Base-by-base conservation (phyloP, 2,797 vertebrate species). In the Siniperca undulata region DNA sequence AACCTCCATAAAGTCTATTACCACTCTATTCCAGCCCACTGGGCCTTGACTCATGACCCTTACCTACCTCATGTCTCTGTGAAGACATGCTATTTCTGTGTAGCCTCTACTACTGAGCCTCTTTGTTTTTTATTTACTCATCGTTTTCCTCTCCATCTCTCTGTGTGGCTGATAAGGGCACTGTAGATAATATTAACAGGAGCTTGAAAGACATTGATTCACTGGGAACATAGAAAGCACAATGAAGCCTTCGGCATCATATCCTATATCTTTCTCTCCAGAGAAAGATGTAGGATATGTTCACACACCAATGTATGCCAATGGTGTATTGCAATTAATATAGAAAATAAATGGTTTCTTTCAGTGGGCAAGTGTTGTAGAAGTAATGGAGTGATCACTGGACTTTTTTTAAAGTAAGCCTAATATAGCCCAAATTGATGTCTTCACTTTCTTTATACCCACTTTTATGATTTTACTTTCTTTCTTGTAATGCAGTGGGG, bases 21-120 rank as follows among this genome's bases (percentile, higher is more conserved):
- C 77, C n/a, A 48, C 74, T 72, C 46, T 60, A 9, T 80, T 77
- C 80, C 58, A 60, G 86, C 82, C 58, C 44, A 22, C 62, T 40
- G 27, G 72, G 48, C 83, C 88, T 86, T 90, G 89, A 88, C 86
- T 81, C 46, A 19, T 90, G 80, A 80, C 87, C 83, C 53, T 22
- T 76, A 56, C 59, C 71, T 34, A 27, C 48, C 30, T 78, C n/a
- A 11, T 61, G 60, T 73, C n/a, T 88, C 64, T 78, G 44, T 61
- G 44, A 61, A 83, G 81, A 77, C 61, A 11, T 70, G 20, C 19
- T 24, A 48, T 71, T 60, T 64, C 53, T 64, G 30, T 34, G 52
- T 40, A 48, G 70, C 36, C 27, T 64, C 62, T 11, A 36, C 19
- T 22, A 62, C 68, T 55, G 61, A 78, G 46, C 48, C 14, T 34